Percentiles rank a stretch among this genome's conserved stretches.
These are phyloP conservation scores for Coracopsis vasa DNA, from an alignment of 2,113 vertebrate genomes.

Conservation along the genomic window DNA sequence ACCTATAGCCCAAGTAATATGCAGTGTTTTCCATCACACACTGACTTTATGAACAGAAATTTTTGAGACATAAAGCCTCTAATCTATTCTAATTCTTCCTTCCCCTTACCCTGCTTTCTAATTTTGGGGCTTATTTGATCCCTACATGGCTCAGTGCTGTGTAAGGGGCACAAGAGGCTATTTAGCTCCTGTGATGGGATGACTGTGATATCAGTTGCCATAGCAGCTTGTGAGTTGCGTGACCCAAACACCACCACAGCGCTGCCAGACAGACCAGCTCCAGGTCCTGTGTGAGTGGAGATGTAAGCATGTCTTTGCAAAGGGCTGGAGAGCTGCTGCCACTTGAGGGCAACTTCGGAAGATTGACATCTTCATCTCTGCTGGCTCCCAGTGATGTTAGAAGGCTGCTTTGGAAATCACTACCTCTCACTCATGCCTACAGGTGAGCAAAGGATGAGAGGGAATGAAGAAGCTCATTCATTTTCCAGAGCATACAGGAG, in stretches of 20 bases:
- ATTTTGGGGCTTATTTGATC: accelerated
- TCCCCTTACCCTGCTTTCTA: background rate
- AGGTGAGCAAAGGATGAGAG: background rate
- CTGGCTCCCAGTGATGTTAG: background rate
- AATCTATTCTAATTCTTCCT: background rate
- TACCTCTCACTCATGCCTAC: background rate
- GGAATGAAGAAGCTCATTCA: background rate
- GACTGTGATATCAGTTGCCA: background rate
- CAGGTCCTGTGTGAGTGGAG: background rate
- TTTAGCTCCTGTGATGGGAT: too few species aligned
- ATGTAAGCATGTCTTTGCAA: accelerated
- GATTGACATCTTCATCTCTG: background rate
- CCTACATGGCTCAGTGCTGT: background rate
- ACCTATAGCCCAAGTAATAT: background rate
- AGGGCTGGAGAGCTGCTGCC: background rate
- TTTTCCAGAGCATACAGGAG: background rate
- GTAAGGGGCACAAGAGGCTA: background rate
- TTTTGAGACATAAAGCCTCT: background rate
- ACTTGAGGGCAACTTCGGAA: background rate
- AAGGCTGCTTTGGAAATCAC: background rate
- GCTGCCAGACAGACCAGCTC: background rate
- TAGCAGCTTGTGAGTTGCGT: background rate
- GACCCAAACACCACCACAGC: background rate
- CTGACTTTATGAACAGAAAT: background rate
- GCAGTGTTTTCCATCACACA: background rate